Evolutionary conservation across 2,888 invertebrate species (phyloP).

Genomic region (Polia nebulosa): DNA sequence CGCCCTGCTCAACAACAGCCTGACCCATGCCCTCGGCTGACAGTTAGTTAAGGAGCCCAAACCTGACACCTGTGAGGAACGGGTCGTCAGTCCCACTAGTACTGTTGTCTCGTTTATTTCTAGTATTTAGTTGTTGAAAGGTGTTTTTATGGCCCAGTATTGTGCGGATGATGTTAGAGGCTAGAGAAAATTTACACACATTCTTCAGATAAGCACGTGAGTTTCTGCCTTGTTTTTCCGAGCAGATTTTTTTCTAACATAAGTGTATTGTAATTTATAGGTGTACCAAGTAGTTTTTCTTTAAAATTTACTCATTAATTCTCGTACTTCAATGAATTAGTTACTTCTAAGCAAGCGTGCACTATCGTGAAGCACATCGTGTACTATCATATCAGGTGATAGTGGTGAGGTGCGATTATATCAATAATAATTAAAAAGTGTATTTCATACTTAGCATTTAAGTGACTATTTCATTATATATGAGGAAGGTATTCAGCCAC

Average conservation of each 20-base stretch:
- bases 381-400: background rate
- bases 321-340: background rate
- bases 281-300: background rate
- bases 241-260: background rate
- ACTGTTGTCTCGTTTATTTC: conserved; percentile 84
- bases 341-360: background rate
- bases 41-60: conserved; percentile 48
- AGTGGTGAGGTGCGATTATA: background rate
- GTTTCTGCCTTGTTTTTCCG: background rate
- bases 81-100: conserved; percentile 75
- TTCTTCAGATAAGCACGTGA: too few relatives aligned
- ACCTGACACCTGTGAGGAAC: conserved; percentile 31
- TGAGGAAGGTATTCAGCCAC: conserved; percentile 3
- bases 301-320: background rate
- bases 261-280: background rate
- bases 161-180: background rate
- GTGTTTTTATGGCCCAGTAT: conserved; percentile 23
- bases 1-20: conserved; percentile 76
- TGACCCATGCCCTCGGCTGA: conserved; percentile 83
- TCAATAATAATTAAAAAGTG: background rate
- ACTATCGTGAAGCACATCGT: background rate
- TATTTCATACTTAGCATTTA: background rate
- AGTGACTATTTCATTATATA: background rate
- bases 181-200: background rate
- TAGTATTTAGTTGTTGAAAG: conserved; percentile 74